phyloP scores from a whole-genome alignment of 2,888 invertebrate species.

The Pantelozetes paolii region DNA sequence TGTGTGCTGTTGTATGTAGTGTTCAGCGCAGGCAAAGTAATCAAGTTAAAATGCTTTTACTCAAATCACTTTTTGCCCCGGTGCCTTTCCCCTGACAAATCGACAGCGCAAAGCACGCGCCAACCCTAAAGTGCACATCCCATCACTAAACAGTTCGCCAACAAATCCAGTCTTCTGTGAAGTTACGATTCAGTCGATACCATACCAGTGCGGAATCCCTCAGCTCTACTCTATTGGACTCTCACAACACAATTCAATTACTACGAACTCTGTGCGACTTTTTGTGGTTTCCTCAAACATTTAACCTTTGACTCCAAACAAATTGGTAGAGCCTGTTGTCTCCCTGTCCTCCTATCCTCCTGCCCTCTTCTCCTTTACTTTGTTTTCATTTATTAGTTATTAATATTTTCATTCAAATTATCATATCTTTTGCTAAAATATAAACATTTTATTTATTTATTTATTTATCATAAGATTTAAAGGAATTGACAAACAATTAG shows the following conservation, averaged over 20 bases:
- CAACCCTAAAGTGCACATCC: slow-evolving; percentile 21
- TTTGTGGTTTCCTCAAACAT: slow-evolving; percentile 26
- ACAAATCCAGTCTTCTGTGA: background rate
- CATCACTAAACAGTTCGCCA: slow-evolving; percentile 23
- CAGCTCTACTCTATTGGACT: background rate
- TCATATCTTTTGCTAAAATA: too few relatives aligned
- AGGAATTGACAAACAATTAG: too few relatives aligned
- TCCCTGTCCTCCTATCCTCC: too few relatives aligned
- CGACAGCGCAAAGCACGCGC: slow-evolving; percentile 32
- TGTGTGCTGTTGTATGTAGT: background rate
- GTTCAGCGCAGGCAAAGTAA: slow-evolving; percentile 31
- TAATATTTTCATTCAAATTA: too few relatives aligned
- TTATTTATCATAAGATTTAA: too few relatives aligned
- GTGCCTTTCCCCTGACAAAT: slow-evolving; percentile 31
- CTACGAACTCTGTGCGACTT: slow-evolving; percentile 9
- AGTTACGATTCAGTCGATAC: slow-evolving; percentile 4
- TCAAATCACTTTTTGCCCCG: slow-evolving; percentile 44
- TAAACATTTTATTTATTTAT: too few relatives aligned
- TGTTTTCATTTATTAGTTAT: background rate
- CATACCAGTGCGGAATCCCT: too few relatives aligned
- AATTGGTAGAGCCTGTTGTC: slow-evolving; percentile 32
- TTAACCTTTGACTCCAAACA: slow-evolving; percentile 19
- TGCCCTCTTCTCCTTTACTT: background rate
- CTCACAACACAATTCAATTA: slow-evolving; percentile 26
- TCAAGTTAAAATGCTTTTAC: slow-evolving; percentile 46